Conservation (phyloP, 2,797 vertebrate species). For the Mergus octosetaceus region DNA sequence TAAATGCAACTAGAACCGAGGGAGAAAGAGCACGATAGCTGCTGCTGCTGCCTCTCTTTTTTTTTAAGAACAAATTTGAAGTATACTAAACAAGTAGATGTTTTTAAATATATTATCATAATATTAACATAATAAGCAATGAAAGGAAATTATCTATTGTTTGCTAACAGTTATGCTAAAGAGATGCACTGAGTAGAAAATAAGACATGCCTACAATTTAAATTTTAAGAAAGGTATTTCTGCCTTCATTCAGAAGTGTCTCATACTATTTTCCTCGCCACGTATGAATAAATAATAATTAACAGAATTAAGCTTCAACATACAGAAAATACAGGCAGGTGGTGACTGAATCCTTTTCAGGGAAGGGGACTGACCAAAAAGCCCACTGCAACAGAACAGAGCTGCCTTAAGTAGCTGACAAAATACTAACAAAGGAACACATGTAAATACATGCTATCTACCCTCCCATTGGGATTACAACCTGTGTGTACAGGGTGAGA, state of each 20-base stretch:
- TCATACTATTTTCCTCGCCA: conserved; percentile 72
- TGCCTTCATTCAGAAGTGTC: conserved; percentile 78
- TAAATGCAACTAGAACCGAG: conserved; percentile 43
- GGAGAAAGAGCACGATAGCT: conserved; percentile 55
- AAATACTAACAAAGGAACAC: conserved; percentile 89
- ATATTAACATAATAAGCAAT: conserved; percentile 86
- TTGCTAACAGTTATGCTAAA: conserved; percentile 85
- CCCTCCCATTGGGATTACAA: conserved; percentile 86
- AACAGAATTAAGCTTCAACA: conserved; percentile 76
- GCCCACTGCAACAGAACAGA: conserved; percentile 69
- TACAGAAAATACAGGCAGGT: conserved; percentile 73
- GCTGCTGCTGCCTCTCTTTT: neutral
- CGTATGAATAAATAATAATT: conserved; percentile 80
- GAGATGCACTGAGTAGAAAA: conserved; percentile 79
- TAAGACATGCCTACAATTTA: conserved; percentile 83
- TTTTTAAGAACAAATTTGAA: conserved; percentile 78
- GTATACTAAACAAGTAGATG: conserved; percentile 83
- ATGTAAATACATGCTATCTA: conserved; percentile 89
- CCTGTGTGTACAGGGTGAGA: conserved; percentile 86
- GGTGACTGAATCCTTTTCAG: conserved; percentile 52
- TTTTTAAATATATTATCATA: conserved; percentile 86
- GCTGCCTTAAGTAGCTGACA: conserved; percentile 79
- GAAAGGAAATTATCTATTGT: conserved; percentile 85
- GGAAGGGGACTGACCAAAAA: conserved; percentile 70
- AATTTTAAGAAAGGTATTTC: conserved; percentile 77